phyloP scores from a whole-genome alignment of 2,888 invertebrate species.

The Taphrorychus bicolor region DNA sequence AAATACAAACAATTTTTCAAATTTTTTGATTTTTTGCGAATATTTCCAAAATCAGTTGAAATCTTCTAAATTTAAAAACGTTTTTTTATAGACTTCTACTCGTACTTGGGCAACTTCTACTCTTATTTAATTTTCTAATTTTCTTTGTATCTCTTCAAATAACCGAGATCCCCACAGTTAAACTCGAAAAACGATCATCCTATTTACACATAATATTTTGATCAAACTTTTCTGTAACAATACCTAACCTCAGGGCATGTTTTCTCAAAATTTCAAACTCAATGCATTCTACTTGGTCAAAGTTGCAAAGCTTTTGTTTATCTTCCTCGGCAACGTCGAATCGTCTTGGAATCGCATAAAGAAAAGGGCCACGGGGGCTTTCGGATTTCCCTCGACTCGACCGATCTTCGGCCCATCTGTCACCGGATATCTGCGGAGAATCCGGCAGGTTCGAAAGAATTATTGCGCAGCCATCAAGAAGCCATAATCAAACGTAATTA shows the following conservation, averaged over 20 bases:
- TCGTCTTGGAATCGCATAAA: not conserved
- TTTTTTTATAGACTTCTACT: too few relatives aligned
- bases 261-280: not conserved
- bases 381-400: not conserved
- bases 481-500: constrained; percentile 42
- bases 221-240: too few relatives aligned
- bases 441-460: constrained; percentile 24
- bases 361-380: not conserved
- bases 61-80: too few relatives aligned
- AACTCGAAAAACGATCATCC: too few relatives aligned
- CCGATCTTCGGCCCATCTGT: constrained; percentile 11
- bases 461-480: constrained; percentile 34
- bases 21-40: too few relatives aligned
- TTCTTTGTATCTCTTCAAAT: too few relatives aligned
- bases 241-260: not conserved
- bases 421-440: constrained; percentile 22
- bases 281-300: not conserved
- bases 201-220: too few relatives aligned
- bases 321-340: not conserved
- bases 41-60: too few relatives aligned
- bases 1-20: too few relatives aligned
- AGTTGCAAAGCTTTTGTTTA: not conserved
- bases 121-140: too few relatives aligned
- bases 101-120: too few relatives aligned
- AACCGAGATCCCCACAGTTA: too few relatives aligned